Conservation (phyloP, 2,797 vertebrate genomes). For the Argyrosomus regius region DNA sequence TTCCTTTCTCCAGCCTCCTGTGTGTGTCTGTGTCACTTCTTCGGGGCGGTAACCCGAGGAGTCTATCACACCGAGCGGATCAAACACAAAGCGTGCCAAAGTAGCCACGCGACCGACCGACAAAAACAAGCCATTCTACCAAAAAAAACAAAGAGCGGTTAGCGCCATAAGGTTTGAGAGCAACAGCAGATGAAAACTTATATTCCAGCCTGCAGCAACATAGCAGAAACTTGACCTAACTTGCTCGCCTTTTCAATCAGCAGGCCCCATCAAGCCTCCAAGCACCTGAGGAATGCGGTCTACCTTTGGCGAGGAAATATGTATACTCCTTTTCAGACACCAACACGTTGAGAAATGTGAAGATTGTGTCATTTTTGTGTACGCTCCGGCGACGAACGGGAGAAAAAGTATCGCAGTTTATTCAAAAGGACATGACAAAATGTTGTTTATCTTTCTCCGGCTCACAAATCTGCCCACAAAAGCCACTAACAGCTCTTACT, state of each 20-base stretch:
- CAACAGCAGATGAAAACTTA: conserved; percentile 12
- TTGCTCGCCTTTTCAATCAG: conserved; percentile 56
- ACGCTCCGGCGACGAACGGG: background rate
- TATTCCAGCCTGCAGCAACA: conserved; percentile 24
- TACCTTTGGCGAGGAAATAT: conserved; percentile 38
- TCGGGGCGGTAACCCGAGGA: conserved; percentile 69
- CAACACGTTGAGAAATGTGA: background rate
- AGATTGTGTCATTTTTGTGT: background rate
- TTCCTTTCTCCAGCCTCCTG: conserved; percentile 51
- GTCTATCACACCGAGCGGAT: conserved; percentile 54
- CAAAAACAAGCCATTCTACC: background rate
- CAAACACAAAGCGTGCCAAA: conserved; percentile 40
- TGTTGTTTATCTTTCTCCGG: conserved; percentile 6
- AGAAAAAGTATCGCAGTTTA: background rate
- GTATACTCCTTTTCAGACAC: conserved; percentile 28
- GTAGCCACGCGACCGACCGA: background rate
- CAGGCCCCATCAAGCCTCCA: conserved; percentile 59
- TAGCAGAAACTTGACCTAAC: conserved; percentile 72
- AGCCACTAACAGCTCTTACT: conserved; percentile 7
- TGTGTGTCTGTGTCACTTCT: conserved; percentile 28
- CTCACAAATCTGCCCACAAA: conserved; percentile 29
- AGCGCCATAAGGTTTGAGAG: background rate
- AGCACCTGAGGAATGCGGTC: conserved; percentile 70
- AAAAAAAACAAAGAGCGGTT: background rate
- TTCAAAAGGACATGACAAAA: background rate